phyloP scores from a whole-genome alignment of 2,888 invertebrate genomes.

The Cylindroiulus punctatus region DNA sequence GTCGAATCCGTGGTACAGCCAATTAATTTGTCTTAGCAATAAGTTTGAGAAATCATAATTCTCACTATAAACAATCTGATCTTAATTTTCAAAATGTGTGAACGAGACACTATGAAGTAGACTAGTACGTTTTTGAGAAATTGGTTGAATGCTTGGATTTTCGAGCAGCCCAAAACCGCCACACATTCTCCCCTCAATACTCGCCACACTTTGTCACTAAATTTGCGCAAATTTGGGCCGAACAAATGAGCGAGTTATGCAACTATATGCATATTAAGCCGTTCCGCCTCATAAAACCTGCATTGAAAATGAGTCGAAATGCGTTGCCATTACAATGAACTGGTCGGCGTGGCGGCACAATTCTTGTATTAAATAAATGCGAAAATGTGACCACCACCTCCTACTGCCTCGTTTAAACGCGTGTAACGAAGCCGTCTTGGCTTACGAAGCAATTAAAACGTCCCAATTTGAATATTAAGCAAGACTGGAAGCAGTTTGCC shows the following conservation, averaged over 20 bases:
- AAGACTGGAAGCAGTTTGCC: slow-evolving; percentile 48
- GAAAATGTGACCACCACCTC: slow-evolving; percentile 40
- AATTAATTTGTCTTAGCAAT: too few relatives aligned
- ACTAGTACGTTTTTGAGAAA: background rate
- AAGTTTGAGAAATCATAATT: too few relatives aligned
- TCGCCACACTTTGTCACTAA: background rate
- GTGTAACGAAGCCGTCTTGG: background rate
- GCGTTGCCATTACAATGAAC: slow-evolving; percentile 39
- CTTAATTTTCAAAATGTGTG: too few relatives aligned
- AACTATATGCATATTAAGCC: slow-evolving; percentile 44
- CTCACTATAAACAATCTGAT: too few relatives aligned
- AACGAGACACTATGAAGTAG: too few relatives aligned
- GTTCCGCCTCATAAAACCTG: slow-evolving; percentile 30
- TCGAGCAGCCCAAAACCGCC: background rate
- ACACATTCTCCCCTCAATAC: background rate
- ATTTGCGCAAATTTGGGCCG: slow-evolving; percentile 27
- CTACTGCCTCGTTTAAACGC: background rate
- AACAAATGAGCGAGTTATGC: slow-evolving; percentile 14
- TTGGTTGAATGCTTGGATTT: slow-evolving; percentile 16
- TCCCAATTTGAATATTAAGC: slow-evolving; percentile 49
- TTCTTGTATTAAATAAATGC: slow-evolving; percentile 43
- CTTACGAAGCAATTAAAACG: slow-evolving; percentile 42
- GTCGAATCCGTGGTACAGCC: too few relatives aligned
- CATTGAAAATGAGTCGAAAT: slow-evolving; percentile 14
- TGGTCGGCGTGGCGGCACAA: background rate